A percentile compares a stretch with the other conserved stretches of the same genome.
phyloP scores from a whole-genome alignment of 2,797 vertebrate genomes.

The Thalassophryne amazonica region DNA sequence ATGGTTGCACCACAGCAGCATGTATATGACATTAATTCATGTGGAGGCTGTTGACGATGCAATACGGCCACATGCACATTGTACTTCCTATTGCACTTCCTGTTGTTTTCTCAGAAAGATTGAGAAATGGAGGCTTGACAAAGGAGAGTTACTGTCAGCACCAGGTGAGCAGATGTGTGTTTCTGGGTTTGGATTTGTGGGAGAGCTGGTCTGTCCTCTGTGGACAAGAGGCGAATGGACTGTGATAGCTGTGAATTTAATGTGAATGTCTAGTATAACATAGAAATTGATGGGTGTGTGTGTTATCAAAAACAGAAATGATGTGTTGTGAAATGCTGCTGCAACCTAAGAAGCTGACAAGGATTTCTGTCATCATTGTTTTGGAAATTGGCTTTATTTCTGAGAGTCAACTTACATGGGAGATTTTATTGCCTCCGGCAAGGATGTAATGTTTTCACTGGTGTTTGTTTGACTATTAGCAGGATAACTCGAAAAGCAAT shows the following conservation, averaged over 20 bases:
- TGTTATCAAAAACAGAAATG: background rate
- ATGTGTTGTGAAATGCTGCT: background rate
- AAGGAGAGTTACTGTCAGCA: constrained; percentile 8
- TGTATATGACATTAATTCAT: constrained; percentile 8
- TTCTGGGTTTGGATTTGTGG: background rate
- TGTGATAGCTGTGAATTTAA: background rate
- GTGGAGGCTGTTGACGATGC: background rate
- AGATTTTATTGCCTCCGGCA: too few species aligned
- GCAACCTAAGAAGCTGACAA: background rate
- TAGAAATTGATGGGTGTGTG: background rate
- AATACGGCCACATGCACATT: constrained; percentile 1
- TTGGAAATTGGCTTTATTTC: too few species aligned
- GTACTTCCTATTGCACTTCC: constrained; percentile 76
- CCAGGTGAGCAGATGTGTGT: constrained; percentile 41
- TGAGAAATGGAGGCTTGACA: constrained; percentile 29
- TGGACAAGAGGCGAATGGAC: background rate
- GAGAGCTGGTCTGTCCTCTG: background rate
- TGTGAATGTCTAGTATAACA: background rate
- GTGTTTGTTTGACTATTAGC: too few species aligned
- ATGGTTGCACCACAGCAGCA: constrained; percentile 22
- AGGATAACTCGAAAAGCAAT: too few species aligned
- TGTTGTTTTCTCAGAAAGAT: constrained; percentile 48
- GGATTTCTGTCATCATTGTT: background rate
- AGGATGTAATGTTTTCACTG: too few species aligned
- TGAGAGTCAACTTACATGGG: too few species aligned